phyloP scores from a whole-genome alignment of 2,113 vertebrate species.

The Symphodus melops region DNA sequence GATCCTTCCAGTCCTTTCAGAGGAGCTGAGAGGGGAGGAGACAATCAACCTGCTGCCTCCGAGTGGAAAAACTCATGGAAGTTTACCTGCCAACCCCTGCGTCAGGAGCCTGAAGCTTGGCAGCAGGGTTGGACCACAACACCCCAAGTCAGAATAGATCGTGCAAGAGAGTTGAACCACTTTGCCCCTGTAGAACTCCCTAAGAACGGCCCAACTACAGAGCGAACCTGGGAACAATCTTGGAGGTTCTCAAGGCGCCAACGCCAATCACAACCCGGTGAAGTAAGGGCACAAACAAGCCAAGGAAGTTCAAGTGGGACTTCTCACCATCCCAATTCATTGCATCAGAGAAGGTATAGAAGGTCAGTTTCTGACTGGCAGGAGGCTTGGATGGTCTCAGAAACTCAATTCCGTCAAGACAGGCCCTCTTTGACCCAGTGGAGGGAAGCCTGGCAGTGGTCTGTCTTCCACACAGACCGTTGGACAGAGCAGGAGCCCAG shows the following conservation, averaged over 20 bases:
- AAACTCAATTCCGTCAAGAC: slow-evolving; percentile 55
- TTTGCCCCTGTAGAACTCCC: slow-evolving; percentile 23
- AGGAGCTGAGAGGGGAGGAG: slow-evolving; percentile 8
- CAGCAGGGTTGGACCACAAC: slow-evolving; percentile 61
- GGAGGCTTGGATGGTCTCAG: slow-evolving; percentile 62
- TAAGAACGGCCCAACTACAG: slow-evolving; percentile 47
- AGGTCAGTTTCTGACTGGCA: slow-evolving; percentile 59
- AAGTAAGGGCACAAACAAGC: neutral
- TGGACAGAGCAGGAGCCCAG: neutral
- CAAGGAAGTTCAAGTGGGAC: neutral
- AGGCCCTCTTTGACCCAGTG: slow-evolving; percentile 62
- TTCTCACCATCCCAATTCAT: neutral
- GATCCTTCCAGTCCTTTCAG: slow-evolving; percentile 23
- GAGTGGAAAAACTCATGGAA: slow-evolving; percentile 69
- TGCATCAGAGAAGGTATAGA: neutral
- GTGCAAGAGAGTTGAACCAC: slow-evolving; percentile 25
- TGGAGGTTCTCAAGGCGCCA: slow-evolving; percentile 61
- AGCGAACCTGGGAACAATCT: slow-evolving; percentile 56
- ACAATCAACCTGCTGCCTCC: slow-evolving; percentile 9
- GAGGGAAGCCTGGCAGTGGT: slow-evolving; percentile 64
- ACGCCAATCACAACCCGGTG: slow-evolving; percentile 14
- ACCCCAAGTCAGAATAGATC: slow-evolving; percentile 17
- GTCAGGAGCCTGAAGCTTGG: slow-evolving; percentile 62
- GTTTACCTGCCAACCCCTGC: slow-evolving; percentile 18
- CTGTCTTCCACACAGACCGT: slow-evolving; percentile 13